Percentiles rank a stretch among this genome's conserved stretches.
phyloP scores from a whole-genome alignment of 1,140 invertebrate species.

The Drosophila murphyi region DNA sequence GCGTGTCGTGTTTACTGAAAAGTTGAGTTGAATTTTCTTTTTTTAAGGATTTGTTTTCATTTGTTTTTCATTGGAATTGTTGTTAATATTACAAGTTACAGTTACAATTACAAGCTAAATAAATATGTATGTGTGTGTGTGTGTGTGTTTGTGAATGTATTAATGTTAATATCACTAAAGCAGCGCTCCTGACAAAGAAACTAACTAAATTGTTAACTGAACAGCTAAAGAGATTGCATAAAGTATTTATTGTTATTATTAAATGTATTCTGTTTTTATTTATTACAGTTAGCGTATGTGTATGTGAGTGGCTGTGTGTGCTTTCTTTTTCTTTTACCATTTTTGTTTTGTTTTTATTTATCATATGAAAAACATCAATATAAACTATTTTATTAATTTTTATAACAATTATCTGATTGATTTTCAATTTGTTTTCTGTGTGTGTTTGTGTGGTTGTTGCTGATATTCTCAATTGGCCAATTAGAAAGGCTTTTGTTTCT shows the following conservation, averaged over 20 bases:
- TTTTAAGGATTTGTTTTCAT: conserved; percentile 10
- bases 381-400: conserved; percentile 70
- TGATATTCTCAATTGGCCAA: conserved; percentile 23
- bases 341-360: conserved; percentile 23
- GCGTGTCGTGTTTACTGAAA: conserved; percentile 21
- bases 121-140: conserved; percentile 50
- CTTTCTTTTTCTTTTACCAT: conserved; percentile 19
- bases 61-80: conserved; percentile 41
- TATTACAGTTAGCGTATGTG: conserved; percentile 37
- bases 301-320: conserved; percentile 33
- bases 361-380: conserved; percentile 63
- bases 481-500: conserved; percentile 10
- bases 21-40: conserved; percentile 22
- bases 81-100: conserved; percentile 41
- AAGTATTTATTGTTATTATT: conserved; percentile 28
- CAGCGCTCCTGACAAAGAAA: conserved; percentile 68
- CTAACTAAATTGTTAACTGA: conserved; percentile 44
- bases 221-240: conserved; percentile 40
- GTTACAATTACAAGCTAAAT: conserved; percentile 64
- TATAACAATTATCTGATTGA: conserved; percentile 67
- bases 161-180: conserved; percentile 83
- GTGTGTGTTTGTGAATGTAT: conserved; percentile 70
- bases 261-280: conserved; percentile 12
- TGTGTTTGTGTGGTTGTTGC: conserved; percentile 26
- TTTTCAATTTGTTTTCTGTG: conserved; percentile 27